Evolutionary conservation across 2,113 vertebrate species (phyloP), one percentile per base, ranked within the genome.

Genomic region (Myrmecobius fasciatus): DNA sequence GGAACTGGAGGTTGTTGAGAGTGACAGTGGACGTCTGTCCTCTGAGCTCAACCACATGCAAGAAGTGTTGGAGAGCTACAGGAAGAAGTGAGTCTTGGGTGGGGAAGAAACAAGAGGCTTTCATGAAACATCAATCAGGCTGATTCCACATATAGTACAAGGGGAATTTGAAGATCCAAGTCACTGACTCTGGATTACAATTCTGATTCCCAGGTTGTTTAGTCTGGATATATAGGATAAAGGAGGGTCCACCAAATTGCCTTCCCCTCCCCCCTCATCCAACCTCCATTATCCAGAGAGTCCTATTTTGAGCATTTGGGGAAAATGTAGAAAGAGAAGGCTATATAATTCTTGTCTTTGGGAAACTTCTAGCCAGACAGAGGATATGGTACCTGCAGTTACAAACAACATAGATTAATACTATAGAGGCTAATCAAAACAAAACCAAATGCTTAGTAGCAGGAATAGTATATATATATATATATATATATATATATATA

Each of bases 1-100:
- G 95, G 99, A 99, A 98, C 99, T 99, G 0, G 99, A 99, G 0
- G 97, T 96, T 0, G 53, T 99, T 91, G 94, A 98, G 97, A 98
- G 98, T 0, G 99, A 99, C 98, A 99, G 99, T 31, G 93, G 98
- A 26, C 99, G 98, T 96, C 97, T 99, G 97, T 99, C 99, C 89
- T 98, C 98, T 0, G 99, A 99, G 89, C 98, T 99, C 95, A 99
- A 95, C 97, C 99, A 99, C 96, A 99, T 99, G 99, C 99, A 99
- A 97, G 98, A 98, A 95, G 94, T 98, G 0, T 99, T 99, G 60
- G 99, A 99, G 97, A 99, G 99, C 98, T 99, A 99, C 98, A 99
- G 99, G 98, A 98, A 89, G 95, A 99, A 99, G 99, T 99, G 97
- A 99, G 94, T 3, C 4, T 14, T 0, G 3, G 31, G 90, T 49